Conservation (phyloP, 2,113 vertebrate genomes). For the Xiphophorus couchianus region DNA sequence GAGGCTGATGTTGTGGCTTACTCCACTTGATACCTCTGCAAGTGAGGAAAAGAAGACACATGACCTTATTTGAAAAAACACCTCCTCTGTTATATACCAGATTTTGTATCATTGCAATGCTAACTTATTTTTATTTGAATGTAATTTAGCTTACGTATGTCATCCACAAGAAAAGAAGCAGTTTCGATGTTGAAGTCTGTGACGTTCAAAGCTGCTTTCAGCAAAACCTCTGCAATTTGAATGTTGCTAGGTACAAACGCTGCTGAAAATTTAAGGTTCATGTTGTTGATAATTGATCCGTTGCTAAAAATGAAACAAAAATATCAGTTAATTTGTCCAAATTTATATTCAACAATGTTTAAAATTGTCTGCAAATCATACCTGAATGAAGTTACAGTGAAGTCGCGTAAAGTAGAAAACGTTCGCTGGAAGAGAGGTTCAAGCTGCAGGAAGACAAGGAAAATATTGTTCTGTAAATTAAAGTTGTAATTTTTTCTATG, state of each 20-base stretch:
- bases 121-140: background rate
- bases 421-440: background rate
- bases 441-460: conserved; percentile 29
- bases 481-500: too few relatives aligned
- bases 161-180: conserved; percentile 24
- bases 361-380: conserved; percentile 1
- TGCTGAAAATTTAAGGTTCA: background rate
- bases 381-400: conserved; percentile 29
- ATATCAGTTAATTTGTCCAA: background rate
- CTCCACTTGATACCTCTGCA: conserved; percentile 36
- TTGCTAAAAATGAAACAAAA: conserved; percentile 25
- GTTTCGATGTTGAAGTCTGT: conserved; percentile 40
- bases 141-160: conserved; percentile 10
- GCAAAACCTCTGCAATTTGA: conserved; percentile 28
- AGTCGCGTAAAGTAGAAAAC: conserved; percentile 21
- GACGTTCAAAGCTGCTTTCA: conserved; percentile 17
- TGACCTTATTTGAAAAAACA: conserved; percentile 22
- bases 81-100: conserved; percentile 4
- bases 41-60: background rate
- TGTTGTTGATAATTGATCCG: conserved; percentile 48
- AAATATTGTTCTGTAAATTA: too few relatives aligned
- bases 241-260: conserved; percentile 15
- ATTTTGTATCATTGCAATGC: background rate
- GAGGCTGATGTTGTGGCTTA: conserved; percentile 40
- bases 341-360: background rate